A percentile compares a stretch with the other conserved stretches of the same genome.
phyloP scores from a whole-genome alignment of 2,797 vertebrate genomes.

The Crocidura indochinensis region DNA sequence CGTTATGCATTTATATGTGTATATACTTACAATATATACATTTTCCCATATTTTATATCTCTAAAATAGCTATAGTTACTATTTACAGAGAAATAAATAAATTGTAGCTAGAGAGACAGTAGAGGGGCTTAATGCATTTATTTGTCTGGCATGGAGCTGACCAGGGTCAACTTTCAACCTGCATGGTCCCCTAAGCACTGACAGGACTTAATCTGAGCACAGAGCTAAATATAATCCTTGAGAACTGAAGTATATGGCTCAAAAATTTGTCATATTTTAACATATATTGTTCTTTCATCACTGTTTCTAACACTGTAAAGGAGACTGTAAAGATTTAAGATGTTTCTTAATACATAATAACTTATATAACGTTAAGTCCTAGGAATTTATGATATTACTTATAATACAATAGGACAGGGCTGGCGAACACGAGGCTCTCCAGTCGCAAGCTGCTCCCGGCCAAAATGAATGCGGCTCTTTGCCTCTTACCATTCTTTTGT shows the following conservation, averaged over 20 bases:
- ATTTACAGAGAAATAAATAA: constrained; percentile 23
- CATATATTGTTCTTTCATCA: background rate
- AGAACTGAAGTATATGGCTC: background rate
- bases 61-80: constrained; percentile 22
- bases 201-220: too few species aligned
- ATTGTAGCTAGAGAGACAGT: background rate
- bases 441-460: too few species aligned
- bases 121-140: background rate
- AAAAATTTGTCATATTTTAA: background rate
- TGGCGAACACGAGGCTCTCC: too few species aligned
- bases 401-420: background rate
- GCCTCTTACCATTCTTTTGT: too few species aligned
- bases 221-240: too few species aligned
- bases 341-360: background rate
- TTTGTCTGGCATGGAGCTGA: background rate
- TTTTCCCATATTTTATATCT: background rate
- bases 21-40: too few species aligned
- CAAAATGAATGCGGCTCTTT: too few species aligned
- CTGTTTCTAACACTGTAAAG: background rate
- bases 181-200: background rate
- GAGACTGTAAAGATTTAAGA: background rate
- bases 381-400: constrained; percentile 2
- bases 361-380: background rate
- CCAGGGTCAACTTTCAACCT: background rate
- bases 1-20: background rate